Evolutionary conservation across 2,113 vertebrate species (phyloP).

Genomic region (Corythornis vintsioides): DNA sequence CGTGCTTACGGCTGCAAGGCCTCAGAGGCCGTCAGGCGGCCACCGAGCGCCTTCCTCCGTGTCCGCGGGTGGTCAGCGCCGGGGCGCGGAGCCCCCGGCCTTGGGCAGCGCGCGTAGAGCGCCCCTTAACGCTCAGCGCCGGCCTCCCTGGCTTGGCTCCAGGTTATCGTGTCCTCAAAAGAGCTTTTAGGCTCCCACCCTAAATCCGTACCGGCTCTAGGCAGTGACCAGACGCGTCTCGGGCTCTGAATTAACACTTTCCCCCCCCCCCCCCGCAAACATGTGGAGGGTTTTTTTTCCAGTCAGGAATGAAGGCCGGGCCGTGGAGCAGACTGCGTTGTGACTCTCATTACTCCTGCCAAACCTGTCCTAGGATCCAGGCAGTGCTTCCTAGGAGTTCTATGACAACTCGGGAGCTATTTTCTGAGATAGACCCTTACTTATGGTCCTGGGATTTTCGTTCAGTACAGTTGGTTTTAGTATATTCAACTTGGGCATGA

Average conservation of each 20-base stretch:
- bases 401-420: rapidly evolving
- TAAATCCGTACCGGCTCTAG: background rate
- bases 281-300: background rate
- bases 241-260: background rate
- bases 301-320: background rate
- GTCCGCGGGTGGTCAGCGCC: background rate
- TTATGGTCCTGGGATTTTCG: background rate
- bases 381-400: background rate
- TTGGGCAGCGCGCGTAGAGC: background rate
- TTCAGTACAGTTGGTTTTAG: background rate
- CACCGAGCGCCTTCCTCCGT: rapidly evolving
- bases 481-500: rapidly evolving
- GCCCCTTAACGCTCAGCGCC: rapidly evolving
- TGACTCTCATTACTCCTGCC: background rate
- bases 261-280: background rate
- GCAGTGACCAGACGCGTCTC: background rate
- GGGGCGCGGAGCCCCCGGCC: background rate
- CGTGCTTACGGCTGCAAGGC: no score
- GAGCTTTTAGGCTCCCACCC: background rate
- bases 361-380: background rate
- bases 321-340: background rate
- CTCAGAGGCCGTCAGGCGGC: background rate
- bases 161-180: background rate
- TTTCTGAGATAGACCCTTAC: background rate
- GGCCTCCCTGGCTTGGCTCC: background rate